A percentile compares a stretch with the other conserved stretches of the same genome.
Conservation (phyloP, 2,113 vertebrate species). For the Phylloscopus whistleri region DNA sequence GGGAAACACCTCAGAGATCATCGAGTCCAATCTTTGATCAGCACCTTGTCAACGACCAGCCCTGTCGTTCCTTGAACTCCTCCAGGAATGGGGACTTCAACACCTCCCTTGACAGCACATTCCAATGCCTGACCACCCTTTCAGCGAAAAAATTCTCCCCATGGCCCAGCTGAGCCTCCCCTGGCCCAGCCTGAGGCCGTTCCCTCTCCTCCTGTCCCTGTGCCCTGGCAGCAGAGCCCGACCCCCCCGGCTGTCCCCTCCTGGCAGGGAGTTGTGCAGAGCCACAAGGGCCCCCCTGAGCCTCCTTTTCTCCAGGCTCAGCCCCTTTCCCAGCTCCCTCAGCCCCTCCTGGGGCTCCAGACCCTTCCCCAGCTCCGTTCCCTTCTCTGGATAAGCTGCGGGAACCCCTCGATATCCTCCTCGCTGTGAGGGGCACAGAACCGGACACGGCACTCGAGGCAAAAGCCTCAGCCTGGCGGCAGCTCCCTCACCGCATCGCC, state of each 20-base stretch:
- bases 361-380: too few relatives aligned
- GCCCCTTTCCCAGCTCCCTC: neutral
- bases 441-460: neutral
- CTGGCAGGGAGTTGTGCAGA: neutral
- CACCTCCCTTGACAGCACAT: neutral
- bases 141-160: neutral
- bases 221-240: neutral
- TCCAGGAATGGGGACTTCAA: neutral
- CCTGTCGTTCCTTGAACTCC: neutral
- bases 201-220: neutral
- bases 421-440: neutral
- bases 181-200: neutral
- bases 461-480: neutral
- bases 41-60: neutral
- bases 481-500: neutral
- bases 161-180: rapidly evolving
- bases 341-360: neutral
- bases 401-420: neutral
- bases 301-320: neutral
- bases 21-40: neutral
- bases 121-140: too few relatives aligned
- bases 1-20: neutral
- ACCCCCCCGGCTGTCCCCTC: neutral
- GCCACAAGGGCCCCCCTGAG: neutral
- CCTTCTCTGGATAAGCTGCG: neutral